A percentile compares a stretch with the other conserved stretches of the same genome.
Evolutionary conservation across 2,888 invertebrate genomes (phyloP).

Genomic region (Dynastes grantii): DNA sequence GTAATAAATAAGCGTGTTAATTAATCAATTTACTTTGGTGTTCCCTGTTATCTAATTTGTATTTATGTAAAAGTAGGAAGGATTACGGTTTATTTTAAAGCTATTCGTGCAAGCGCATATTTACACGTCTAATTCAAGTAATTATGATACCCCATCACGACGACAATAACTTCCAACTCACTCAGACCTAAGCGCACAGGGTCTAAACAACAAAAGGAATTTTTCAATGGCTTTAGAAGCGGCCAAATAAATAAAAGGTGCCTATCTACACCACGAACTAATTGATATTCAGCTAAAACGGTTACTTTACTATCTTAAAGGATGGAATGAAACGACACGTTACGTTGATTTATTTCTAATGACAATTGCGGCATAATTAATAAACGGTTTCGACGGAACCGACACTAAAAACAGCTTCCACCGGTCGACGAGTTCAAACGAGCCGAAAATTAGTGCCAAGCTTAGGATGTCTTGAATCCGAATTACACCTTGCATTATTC

Average conservation of each 20-base stretch:
- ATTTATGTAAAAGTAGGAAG: too few relatives aligned
- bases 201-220: conserved; percentile 32
- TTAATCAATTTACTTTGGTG: too few relatives aligned
- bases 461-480: conserved; percentile 27
- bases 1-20: too few relatives aligned
- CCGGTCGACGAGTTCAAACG: conserved; percentile 34
- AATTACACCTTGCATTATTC: background rate
- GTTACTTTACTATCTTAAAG: conserved; percentile 40
- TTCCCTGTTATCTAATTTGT: too few relatives aligned
- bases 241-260: conserved; percentile 38
- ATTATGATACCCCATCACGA: conserved; percentile 11
- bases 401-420: conserved; percentile 22
- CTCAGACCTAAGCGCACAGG: conserved; percentile 4
- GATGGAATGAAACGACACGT: conserved; percentile 42
- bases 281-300: conserved; percentile 42
- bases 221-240: conserved; percentile 20
- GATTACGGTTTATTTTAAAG: too few relatives aligned
- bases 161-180: background rate
- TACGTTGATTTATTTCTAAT: conserved; percentile 51
- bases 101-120: conserved; percentile 21
- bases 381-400: conserved; percentile 44
- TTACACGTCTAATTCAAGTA: conserved; percentile 36
- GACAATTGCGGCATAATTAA: conserved; percentile 48
- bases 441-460: conserved; percentile 37
- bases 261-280: background rate